A percentile compares a stretch with the other conserved stretches of the same genome.
These are phyloP conservation scores for Pharmacophagus antenor DNA, from an alignment of 2,888 invertebrate species.

Conservation along the genomic window DNA sequence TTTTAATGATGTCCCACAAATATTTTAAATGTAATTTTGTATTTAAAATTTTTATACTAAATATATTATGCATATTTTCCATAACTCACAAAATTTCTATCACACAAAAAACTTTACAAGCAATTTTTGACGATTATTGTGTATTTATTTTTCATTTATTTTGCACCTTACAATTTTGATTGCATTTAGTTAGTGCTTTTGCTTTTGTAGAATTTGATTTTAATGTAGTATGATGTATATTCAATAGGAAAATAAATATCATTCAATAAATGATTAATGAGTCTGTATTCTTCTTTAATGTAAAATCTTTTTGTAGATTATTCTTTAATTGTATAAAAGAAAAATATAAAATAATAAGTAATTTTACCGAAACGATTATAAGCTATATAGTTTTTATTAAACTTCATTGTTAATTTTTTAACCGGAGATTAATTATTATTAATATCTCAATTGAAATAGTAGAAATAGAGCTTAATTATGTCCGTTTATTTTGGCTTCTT, in stretches of 20 bases:
- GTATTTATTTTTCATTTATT: slow-evolving; percentile 32
- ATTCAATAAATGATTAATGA: too few species aligned
- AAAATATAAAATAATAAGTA: neutral
- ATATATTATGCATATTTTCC: neutral
- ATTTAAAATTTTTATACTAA: neutral
- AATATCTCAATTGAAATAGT: slow-evolving; percentile 4
- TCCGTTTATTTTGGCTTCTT: slow-evolving; percentile 64
- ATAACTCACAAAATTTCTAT: neutral
- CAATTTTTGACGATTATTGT: neutral
- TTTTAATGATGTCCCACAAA: too few species aligned
- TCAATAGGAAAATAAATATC: too few species aligned
- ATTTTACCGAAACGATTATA: neutral
- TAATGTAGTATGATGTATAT: neutral
- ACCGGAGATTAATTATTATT: slow-evolving; percentile 14
- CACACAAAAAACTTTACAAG: neutral
- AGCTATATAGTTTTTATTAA: neutral
- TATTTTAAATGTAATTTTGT: neutral
- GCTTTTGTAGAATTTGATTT: slow-evolving; percentile 41
- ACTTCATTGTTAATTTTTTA: neutral
- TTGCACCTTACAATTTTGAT: slow-evolving; percentile 51
- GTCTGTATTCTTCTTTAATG: too few species aligned
- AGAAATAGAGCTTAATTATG: slow-evolving; percentile 40
- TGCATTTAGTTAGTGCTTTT: slow-evolving; percentile 51
- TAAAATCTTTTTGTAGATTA: too few species aligned
- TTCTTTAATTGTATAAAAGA: neutral